Percentiles rank a stretch among this genome's conserved stretches.
Evolutionary conservation across 1,140 invertebrate genomes (phyloP).

Genomic region (Battus philenor): DNA sequence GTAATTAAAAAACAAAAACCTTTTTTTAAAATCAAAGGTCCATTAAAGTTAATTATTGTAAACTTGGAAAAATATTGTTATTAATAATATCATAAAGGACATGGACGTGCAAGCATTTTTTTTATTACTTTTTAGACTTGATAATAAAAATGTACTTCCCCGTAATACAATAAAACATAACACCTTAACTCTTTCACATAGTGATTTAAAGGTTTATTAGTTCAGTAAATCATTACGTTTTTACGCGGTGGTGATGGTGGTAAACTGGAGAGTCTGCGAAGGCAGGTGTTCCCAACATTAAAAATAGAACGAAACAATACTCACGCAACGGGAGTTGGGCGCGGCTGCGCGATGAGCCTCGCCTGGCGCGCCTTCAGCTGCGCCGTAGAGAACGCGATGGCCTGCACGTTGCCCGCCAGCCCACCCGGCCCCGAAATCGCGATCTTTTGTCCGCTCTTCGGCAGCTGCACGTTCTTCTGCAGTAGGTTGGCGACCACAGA

Average conservation of each 20-base stretch:
- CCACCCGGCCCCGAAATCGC: slow-evolving; percentile 41
- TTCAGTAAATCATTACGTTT: no score
- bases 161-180: no score
- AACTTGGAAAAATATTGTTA: no score
- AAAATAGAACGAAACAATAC: slow-evolving; percentile 20
- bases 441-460: slow-evolving; percentile 43
- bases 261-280: not conserved
- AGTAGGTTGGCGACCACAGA: slow-evolving; percentile 56
- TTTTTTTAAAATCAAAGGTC: not conserved
- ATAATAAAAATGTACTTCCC: no score
- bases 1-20: not conserved
- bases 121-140: no score
- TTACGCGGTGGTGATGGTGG: no score
- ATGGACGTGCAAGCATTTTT: no score
- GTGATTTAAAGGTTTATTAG: no score
- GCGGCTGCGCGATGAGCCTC: slow-evolving; percentile 41
- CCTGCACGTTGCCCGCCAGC: slow-evolving; percentile 48
- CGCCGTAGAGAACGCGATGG: slow-evolving; percentile 51
- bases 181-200: no score
- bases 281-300: no score
- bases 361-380: slow-evolving; percentile 52
- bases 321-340: slow-evolving; percentile 37
- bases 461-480: slow-evolving; percentile 48
- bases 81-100: no score
- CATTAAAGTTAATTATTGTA: no score